Evolutionary conservation across 2,113 vertebrate species (phyloP), one percentile per base, ranked within the genome.

Genomic region (Ardeotis arabs): DNA sequence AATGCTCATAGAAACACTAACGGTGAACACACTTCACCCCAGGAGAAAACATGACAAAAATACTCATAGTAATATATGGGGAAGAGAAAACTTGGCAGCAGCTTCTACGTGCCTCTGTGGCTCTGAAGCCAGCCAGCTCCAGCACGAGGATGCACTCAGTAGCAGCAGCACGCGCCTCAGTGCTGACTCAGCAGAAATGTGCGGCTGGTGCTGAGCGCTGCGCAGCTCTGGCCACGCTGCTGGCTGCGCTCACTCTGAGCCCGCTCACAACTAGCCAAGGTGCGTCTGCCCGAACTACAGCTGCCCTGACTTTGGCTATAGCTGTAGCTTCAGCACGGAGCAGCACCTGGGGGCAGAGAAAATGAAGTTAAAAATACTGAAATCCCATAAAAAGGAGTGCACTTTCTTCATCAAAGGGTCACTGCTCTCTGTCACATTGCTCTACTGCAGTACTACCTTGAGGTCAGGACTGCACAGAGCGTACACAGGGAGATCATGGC

Each of bases 401-500:
- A 10, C 35, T 78, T 60, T 37, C 77, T 25, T 60, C 49, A 49
- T 28, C 44, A 33, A 68, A 68, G 56, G 19, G 59, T 52, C 73
- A 37, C 6, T 5, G 84, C 47, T 72, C 33, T 33, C 37, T 41
- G 59, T 31, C 11, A n/a, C 45, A 3, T 0, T 56, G 56, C 66
- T 62, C 35, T 16, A 18, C 21, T 37, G 50, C 44, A 44, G 79
- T 2, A 6, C 31, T 50, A 33, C 19, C 41, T 35, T 5, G 6
- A 67, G 89, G 84, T 69, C 81, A 87, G 87, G 64, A 15, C 60
- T 29, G 49, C 59, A 41, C n/a, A 25, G 29, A 14, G 37, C 0
- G 0, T 1, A 31, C 14, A 2, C 9, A 20, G 28, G 60, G 73
- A 39, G 4, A 11, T 6, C 0, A 2, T 1, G 31, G 83, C 84